Percentiles rank a stretch among this genome's conserved stretches.
Conservation (phyloP, 1,140 invertebrate species). For the Phymastichus coffea region DNA sequence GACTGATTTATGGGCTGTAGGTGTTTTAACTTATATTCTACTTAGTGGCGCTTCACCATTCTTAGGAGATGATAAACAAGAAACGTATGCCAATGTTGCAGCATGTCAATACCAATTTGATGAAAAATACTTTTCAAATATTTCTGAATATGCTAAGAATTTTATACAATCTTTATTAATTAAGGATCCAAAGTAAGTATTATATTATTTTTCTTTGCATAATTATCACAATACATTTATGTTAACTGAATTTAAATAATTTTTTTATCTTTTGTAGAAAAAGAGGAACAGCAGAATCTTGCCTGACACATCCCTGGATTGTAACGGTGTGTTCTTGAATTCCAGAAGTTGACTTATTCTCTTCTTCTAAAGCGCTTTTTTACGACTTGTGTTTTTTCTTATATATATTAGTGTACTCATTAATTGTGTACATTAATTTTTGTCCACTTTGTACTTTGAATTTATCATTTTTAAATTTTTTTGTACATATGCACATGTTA, state of each 20-base stretch:
- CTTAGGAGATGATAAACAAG: conserved; percentile 67
- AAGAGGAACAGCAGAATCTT: conserved; percentile 63
- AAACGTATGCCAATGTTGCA: conserved; percentile 67
- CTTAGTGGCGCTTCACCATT: conserved; percentile 68
- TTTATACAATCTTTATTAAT: conserved; percentile 63
- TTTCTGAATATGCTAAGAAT: conserved; percentile 63
- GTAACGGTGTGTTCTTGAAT: conserved; percentile 54
- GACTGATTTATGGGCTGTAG: conserved; percentile 73
- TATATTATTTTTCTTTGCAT: conserved; percentile 13
- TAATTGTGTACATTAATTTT: conserved; percentile 17
- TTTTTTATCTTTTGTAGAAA: conserved; percentile 54
- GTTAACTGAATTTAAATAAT: not conserved
- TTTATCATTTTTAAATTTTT: conserved; percentile 36
- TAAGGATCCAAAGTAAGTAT: conserved; percentile 61
- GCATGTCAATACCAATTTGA: conserved; percentile 68
- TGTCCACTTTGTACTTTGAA: no score
- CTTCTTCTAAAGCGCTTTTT: conserved; percentile 33
- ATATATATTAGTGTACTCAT: conserved; percentile 17
- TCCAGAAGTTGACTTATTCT: conserved; percentile 35
- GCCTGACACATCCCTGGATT: conserved; percentile 69
- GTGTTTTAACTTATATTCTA: conserved; percentile 69
- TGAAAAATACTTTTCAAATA: conserved; percentile 62
- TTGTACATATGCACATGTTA: conserved; percentile 29
- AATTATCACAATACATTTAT: not conserved
- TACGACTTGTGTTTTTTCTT: conserved; percentile 12